Conservation (phyloP, 2,888 invertebrate species). For the Drosophila subquinaria region DNA sequence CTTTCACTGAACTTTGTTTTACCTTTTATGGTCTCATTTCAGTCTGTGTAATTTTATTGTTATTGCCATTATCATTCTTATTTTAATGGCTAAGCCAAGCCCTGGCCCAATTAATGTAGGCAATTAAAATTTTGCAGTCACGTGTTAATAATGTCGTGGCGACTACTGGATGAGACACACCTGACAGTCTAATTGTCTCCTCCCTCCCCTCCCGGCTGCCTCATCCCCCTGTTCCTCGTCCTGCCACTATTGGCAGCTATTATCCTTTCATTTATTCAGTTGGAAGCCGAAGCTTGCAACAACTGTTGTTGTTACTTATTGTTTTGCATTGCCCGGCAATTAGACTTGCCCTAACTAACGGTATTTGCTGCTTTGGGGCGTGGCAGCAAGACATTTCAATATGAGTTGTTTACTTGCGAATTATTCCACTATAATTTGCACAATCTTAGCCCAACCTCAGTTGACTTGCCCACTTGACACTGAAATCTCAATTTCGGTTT, state of each 20-base stretch:
- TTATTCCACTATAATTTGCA: background rate
- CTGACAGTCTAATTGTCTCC: conserved; percentile 36
- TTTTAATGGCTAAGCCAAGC: conserved; percentile 56
- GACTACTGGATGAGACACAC: conserved; percentile 37
- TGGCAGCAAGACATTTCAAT: conserved; percentile 9
- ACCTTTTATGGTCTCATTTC: conserved; percentile 29
- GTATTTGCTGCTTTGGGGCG: conserved; percentile 15
- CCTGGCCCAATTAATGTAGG: conserved; percentile 61
- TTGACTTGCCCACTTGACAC: conserved; percentile 27
- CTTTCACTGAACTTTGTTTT: conserved; percentile 54
- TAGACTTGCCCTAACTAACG: conserved; percentile 27
- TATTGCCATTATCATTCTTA: conserved; percentile 66
- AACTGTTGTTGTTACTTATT: conserved; percentile 1
- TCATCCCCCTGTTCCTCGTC: background rate
- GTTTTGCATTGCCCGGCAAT: conserved; percentile 34
- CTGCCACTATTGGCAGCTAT: conserved; percentile 35
- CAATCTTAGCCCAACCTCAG: background rate
- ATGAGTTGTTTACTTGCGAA: background rate
- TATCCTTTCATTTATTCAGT: conserved; percentile 23
- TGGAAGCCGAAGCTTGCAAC: conserved; percentile 4
- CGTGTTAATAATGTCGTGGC: conserved; percentile 68
- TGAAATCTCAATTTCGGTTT: conserved; percentile 24
- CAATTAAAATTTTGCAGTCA: conserved; percentile 76
- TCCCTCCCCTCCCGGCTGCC: background rate
- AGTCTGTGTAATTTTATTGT: conserved; percentile 53